phyloP scores from a whole-genome alignment of 2,888 invertebrate species.

The Plebejus melissa region DNA sequence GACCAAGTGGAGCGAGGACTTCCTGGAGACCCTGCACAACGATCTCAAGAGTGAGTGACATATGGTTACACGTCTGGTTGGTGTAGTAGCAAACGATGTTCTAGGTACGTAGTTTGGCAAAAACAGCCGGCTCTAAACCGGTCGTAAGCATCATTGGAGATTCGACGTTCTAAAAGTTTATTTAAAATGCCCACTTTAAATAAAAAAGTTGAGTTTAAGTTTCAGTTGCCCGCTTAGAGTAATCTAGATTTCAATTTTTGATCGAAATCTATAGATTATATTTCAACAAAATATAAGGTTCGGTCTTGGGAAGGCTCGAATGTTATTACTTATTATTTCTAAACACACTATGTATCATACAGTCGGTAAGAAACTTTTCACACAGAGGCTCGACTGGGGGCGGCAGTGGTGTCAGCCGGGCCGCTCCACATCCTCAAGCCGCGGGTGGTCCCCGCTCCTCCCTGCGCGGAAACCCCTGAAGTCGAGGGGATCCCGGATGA shows the following conservation, averaged over 20 bases:
- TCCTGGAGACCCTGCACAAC: slow-evolving; percentile 77
- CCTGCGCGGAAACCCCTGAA: slow-evolving; percentile 56
- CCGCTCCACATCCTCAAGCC: slow-evolving; percentile 58
- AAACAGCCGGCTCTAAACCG: too few species aligned
- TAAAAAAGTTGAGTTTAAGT: too few species aligned
- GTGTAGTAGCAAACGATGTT: too few species aligned
- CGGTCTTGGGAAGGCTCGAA: not conserved
- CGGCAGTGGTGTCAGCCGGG: slow-evolving; percentile 45
- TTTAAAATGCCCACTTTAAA: too few species aligned
- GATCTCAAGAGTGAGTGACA: slow-evolving; percentile 75
- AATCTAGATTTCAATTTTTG: too few species aligned
- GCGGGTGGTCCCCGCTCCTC: slow-evolving; percentile 40
- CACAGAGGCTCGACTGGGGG: slow-evolving; percentile 63
- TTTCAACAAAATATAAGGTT: too few species aligned
- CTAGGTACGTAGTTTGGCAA: too few species aligned
- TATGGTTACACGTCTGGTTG: too few species aligned
- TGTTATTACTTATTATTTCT: not conserved
- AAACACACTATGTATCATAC: not conserved
- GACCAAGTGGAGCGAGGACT: slow-evolving; percentile 83
- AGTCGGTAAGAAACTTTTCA: not conserved
- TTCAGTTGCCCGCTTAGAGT: too few species aligned
- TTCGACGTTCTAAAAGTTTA: too few species aligned
- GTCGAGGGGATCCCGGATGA: slow-evolving; percentile 51
- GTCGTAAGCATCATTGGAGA: too few species aligned
- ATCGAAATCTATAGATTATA: too few species aligned